Conservation (phyloP, 1,140 invertebrate species). For the Trichoplusia ni region DNA sequence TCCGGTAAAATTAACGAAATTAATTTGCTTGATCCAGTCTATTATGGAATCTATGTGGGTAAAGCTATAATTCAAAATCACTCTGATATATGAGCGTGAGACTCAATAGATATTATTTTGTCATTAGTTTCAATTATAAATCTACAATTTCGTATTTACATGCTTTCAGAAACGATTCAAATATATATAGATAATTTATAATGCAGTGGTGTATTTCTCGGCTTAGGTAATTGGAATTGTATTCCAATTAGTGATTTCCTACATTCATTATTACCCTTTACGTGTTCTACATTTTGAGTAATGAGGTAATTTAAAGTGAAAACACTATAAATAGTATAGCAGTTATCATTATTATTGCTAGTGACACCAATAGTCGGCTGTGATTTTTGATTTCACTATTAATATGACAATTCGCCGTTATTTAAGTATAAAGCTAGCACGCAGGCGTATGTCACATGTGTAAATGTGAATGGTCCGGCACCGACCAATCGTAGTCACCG, state of each 20-base stretch:
- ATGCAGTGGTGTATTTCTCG: neutral
- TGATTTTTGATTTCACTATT: constrained; percentile 36
- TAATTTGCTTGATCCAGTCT: neutral
- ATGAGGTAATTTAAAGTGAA: neutral
- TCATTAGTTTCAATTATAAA: no score
- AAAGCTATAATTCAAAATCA: no score
- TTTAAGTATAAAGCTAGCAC: constrained; percentile 36
- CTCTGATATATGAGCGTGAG: no score
- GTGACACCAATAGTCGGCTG: constrained; percentile 39
- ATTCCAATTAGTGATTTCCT: constrained; percentile 11
- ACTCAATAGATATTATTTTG: no score
- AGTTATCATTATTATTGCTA: constrained; percentile 13
- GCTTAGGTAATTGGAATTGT: constrained; percentile 8
- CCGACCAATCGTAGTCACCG: constrained; percentile 35
- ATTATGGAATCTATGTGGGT: no score
- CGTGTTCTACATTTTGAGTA: neutral
- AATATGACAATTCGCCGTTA: constrained; percentile 54
- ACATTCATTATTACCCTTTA: neutral
- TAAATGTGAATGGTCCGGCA: constrained; percentile 44
- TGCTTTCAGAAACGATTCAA: no score
- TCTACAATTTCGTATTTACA: no score
- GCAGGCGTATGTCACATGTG: constrained; percentile 50
- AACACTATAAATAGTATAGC: neutral
- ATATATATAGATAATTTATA: no score
- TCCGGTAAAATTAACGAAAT: constrained; percentile 36